These are phyloP conservation scores for Nematolebias whitei DNA, from an alignment of 2,113 vertebrate species.

Conservation along the genomic window DNA sequence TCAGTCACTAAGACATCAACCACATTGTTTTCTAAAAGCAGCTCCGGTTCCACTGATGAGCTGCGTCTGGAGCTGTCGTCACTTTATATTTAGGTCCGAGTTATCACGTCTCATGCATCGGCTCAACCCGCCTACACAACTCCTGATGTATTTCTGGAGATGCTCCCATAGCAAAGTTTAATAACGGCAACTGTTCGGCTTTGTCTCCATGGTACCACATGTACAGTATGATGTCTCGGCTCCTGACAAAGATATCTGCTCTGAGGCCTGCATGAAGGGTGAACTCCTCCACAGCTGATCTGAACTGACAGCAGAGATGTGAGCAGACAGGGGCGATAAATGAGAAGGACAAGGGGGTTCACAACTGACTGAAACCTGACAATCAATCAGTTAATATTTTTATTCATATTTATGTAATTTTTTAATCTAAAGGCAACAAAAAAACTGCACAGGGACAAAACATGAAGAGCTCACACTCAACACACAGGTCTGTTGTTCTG, in stretches of 20 bases:
- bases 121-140: conserved; percentile 65
- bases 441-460: too few species aligned
- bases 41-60: conserved; percentile 56
- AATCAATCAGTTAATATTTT: too few species aligned
- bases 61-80: conserved; percentile 47
- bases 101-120: conserved; percentile 58
- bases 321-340: neutral
- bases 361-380: too few species aligned
- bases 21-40: conserved; percentile 24
- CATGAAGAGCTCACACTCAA: too few species aligned
- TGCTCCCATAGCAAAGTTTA: conserved; percentile 59
- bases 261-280: neutral
- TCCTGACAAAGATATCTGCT: neutral
- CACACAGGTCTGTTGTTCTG: too few species aligned
- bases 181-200: conserved; percentile 62
- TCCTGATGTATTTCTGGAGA: conserved; percentile 59
- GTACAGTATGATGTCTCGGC: neutral
- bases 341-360: too few species aligned
- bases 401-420: too few species aligned
- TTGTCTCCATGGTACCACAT: conserved; percentile 58
- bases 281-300: conserved; percentile 1
- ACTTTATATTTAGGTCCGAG: conserved; percentile 68
- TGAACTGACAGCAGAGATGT: conserved; percentile 1
- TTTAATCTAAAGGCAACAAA: too few species aligned
- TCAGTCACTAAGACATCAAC: neutral